Conservation (phyloP, 2,888 invertebrate species). For the Salticus scenicus region DNA sequence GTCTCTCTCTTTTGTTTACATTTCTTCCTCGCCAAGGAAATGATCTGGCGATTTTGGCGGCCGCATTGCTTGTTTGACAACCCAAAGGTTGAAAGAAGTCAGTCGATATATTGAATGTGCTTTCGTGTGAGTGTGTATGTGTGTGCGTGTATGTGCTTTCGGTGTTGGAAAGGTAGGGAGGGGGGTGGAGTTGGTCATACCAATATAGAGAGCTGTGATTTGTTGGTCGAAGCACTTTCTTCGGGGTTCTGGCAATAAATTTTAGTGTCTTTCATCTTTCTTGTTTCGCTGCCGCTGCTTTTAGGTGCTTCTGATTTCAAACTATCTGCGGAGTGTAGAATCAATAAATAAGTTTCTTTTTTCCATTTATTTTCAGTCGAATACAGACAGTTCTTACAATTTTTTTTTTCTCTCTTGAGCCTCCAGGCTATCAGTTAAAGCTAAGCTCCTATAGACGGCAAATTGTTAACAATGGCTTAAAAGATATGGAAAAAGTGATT, state of each 20-base stretch:
- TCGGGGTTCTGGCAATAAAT: slow-evolving; percentile 57
- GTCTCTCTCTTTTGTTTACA: neutral
- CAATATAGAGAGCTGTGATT: slow-evolving; percentile 65
- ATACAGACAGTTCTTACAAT: neutral
- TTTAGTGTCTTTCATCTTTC: slow-evolving; percentile 63
- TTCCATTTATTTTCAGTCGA: slow-evolving; percentile 1
- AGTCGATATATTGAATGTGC: slow-evolving; percentile 68
- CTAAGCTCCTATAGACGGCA: neutral
- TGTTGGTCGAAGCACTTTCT: slow-evolving; percentile 61
- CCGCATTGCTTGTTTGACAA: slow-evolving; percentile 34
- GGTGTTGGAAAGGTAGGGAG: neutral
- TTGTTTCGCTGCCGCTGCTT: slow-evolving; percentile 40
- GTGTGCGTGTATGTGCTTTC: neutral
- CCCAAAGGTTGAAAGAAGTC: slow-evolving; percentile 53
- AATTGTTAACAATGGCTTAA: slow-evolving; percentile 10
- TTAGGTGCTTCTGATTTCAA: slow-evolving; percentile 20
- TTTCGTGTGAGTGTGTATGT: slow-evolving; percentile 28
- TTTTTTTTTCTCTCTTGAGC: neutral
- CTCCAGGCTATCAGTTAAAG: neutral
- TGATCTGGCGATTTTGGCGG: slow-evolving; percentile 49
- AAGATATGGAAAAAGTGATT: slow-evolving; percentile 1
- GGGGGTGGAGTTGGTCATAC: slow-evolving; percentile 46
- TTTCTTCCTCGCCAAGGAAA: neutral
- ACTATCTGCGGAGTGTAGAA: slow-evolving; percentile 14
- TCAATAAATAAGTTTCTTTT: slow-evolving; percentile 5